These are phyloP conservation scores for Metopia argyrocephala DNA, from an alignment of 2,888 invertebrate species.

Conservation along the genomic window DNA sequence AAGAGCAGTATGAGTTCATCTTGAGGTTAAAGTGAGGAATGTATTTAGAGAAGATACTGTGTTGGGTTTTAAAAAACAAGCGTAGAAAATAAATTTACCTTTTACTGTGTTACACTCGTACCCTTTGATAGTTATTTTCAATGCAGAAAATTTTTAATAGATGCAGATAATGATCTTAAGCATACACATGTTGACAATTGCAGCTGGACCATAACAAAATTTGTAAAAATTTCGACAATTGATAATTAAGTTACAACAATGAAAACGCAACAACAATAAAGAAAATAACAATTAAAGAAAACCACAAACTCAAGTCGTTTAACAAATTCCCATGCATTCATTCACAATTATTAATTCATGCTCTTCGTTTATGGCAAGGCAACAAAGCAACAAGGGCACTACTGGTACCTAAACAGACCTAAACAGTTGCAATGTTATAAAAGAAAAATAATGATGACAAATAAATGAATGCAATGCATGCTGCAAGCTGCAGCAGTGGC, in stretches of 20 bases:
- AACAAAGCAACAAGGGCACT: background rate
- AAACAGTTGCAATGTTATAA: constrained; percentile 10
- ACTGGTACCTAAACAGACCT: background rate
- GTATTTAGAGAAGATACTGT: background rate
- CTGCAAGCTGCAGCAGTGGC: background rate
- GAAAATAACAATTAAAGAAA: background rate
- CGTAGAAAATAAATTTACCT: too few relatives aligned
- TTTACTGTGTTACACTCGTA: too few relatives aligned
- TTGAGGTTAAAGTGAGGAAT: constrained; percentile 2
- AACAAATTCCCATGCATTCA: background rate
- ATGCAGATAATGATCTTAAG: constrained; percentile 29
- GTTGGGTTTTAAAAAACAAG: too few relatives aligned
- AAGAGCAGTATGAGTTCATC: too few relatives aligned
- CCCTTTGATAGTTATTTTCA: constrained; percentile 8
- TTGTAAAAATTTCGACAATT: constrained; percentile 48
- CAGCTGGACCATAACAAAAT: background rate
- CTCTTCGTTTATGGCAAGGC: background rate
- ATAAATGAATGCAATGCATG: background rate
- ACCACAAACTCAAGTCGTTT: background rate
- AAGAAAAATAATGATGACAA: background rate
- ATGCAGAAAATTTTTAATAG: constrained; percentile 9
- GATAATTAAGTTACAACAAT: constrained; percentile 32
- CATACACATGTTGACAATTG: background rate
- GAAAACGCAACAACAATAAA: constrained; percentile 2
- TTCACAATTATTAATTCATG: too few relatives aligned